Evolutionary conservation across 1,140 invertebrate species (phyloP), one percentile per base, ranked within the genome.

Genomic region (Theocolax elegans): DNA sequence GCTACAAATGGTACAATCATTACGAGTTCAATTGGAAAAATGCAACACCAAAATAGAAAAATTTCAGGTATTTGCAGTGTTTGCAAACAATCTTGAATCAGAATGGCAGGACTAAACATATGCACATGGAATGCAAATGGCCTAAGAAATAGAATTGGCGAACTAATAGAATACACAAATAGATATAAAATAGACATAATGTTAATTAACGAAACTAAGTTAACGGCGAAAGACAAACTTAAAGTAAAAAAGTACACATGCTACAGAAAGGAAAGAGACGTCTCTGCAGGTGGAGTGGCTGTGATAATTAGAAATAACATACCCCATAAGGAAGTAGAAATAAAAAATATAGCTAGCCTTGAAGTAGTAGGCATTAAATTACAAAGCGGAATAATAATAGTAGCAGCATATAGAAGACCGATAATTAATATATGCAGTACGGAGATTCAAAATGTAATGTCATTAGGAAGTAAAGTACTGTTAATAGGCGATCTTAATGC

Each of bases 401-500:
- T 75, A 42, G 49, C 70, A 23, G 74, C 54, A 9, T 78, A 78
- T 49, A 72, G 67, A 35, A 78, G 70, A 6, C 75, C 75, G 12
- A 63, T n/a, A n/a, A 44, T 72, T 73, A 40, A 42, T 62, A 7
- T 64, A 74, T 23, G 59, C 27, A 19, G 27, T 10, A 71, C 54
- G 25, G 56, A 75, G 19, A 7, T 77, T 27, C 38, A 74, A 27
- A 46, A 21, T 3, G n/a, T 79, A 31, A n/a, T 74, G 3, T 65
- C 44, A 44, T 56, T 72, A 23, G 56, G 58, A 0, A 49, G 74
- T 23, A 79, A 74, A 70, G 67, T 75, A 19, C 23, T 78, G 38
- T 23, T 79, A 1, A 42, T 77, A n/a, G 75, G 76, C 12, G 77
- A 80, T 54, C 65, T 80, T 15, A 80, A 80, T 42, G 74, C 76